These are phyloP conservation scores for Catamblyrhynchus diadema DNA, from an alignment of 2,797 vertebrate species.

Conservation along the genomic window DNA sequence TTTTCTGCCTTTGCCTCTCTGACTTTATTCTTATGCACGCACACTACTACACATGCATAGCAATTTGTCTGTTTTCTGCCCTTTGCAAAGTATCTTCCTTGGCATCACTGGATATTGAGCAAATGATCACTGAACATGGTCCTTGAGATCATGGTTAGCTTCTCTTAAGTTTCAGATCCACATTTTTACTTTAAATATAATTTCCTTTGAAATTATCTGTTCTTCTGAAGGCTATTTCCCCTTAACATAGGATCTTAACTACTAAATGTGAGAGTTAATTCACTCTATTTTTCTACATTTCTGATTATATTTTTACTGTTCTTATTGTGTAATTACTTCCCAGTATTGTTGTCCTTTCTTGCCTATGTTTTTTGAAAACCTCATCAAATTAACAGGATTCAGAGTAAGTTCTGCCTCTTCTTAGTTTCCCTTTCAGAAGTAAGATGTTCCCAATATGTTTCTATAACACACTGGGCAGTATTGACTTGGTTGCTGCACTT, in stretches of 20 bases:
- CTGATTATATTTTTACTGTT: not conserved
- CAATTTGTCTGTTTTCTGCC: not conserved
- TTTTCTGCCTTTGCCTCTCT: not conserved
- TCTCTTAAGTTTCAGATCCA: not conserved
- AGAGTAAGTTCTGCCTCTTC: not conserved
- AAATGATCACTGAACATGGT: not conserved
- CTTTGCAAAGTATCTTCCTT: not conserved
- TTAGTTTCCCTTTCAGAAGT: not conserved
- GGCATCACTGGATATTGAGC: not conserved
- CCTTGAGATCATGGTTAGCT: not conserved
- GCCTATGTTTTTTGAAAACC: not conserved
- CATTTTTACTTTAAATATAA: not conserved
- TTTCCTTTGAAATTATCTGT: not conserved
- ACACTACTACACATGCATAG: not conserved
- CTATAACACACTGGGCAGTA: rapidly evolving
- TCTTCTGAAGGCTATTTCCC: not conserved
- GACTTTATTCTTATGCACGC: not conserved
- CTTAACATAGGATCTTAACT: not conserved
- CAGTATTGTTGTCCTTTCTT: not conserved
- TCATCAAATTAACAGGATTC: not conserved
- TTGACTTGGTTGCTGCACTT: not conserved
- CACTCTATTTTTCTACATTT: not conserved
- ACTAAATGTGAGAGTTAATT: not conserved
- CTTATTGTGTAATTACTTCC: not conserved
- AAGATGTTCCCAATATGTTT: not conserved